Evolutionary conservation across 2,888 invertebrate species (phyloP), one percentile per base, ranked within the genome.

Genomic region (Mythimna lalbum): DNA sequence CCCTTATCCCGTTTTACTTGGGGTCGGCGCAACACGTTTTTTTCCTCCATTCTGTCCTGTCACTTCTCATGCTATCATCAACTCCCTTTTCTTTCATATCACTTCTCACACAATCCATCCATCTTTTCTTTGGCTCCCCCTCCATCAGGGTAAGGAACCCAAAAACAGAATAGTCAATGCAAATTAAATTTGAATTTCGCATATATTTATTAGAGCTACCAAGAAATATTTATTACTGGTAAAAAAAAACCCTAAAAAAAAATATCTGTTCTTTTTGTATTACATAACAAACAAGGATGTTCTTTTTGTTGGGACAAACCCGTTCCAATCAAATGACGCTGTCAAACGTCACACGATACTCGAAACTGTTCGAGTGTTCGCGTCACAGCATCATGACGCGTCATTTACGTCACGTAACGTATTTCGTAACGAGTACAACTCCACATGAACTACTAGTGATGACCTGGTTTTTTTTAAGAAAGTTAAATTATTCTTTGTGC

Each of bases 401-500:
- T 31, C 7, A 14, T 19, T 74, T 66, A 67, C 83, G 80, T 78
- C 78, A 78, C 47, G 14, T 49, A 49, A 43, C 19, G 39, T 78
- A 52, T 79, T 83, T 68, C 62, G 59, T 80, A 79, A 82, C 36
- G 43, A 50, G 39, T 52, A 39, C 60, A 49, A 49, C 33, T 59
- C 19, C 12, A 4, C 36, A 52, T 57, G 52, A 68, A 68, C 69
- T 53, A 57, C 21, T 49, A 33, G 47, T 33, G 60, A 39, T 71
- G 82, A 78, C 77, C 77, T 64, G 47, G 82, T 50, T 82, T 68
- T 66, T 70, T 78, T 78, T 52, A 78, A 59, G 82, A 78, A 78
- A 82, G 82, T 78, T 55, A 78, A 71, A 62, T 63, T 62, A 78
- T 71, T 64, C 72, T 50, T 47, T 63, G 77, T 64, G 21, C 77